Percentiles rank a stretch among this genome's conserved stretches.
Evolutionary conservation across 2,113 vertebrate genomes (phyloP).

Genomic region (Hydrolagus affinis): DNA sequence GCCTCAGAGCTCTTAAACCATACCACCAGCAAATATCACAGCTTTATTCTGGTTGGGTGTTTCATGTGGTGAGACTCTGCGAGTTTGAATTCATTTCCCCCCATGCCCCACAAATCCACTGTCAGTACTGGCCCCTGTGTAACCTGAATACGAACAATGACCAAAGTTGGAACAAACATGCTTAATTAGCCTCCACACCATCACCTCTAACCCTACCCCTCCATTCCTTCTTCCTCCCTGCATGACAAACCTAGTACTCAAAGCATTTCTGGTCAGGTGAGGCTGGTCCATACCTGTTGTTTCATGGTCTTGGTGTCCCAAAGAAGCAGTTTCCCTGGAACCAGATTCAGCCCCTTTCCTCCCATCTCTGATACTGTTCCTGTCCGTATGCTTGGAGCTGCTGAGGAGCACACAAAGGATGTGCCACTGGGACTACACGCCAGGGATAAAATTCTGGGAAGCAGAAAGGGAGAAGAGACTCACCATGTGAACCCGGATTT

Average conservation of each 20-base stretch:
- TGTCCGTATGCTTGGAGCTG: constrained; percentile 57
- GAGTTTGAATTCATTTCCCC: too few relatives aligned
- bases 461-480: not conserved
- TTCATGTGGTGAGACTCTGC: too few relatives aligned
- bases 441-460: constrained; percentile 80
- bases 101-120: too few relatives aligned
- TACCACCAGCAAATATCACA: too few relatives aligned
- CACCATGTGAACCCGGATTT: not conserved
- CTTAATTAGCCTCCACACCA: too few relatives aligned
- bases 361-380: constrained; percentile 40
- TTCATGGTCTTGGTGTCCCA: constrained; percentile 98
- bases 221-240: too few relatives aligned
- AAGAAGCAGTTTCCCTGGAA: constrained; percentile 77
- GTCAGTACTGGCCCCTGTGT: too few relatives aligned
- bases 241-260: too few relatives aligned
- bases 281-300: constrained; percentile 68
- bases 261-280: not conserved
- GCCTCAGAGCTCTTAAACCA: not conserved
- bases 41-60: too few relatives aligned
- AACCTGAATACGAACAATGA: too few relatives aligned
- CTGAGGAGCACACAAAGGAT: constrained; percentile 88
- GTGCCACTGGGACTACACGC: constrained; percentile 87
- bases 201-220: too few relatives aligned
- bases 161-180: too few relatives aligned
- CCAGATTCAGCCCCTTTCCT: constrained; percentile 52